Evolutionary conservation across 2,888 invertebrate genomes (phyloP).

Genomic region (Stenurella melanura): DNA sequence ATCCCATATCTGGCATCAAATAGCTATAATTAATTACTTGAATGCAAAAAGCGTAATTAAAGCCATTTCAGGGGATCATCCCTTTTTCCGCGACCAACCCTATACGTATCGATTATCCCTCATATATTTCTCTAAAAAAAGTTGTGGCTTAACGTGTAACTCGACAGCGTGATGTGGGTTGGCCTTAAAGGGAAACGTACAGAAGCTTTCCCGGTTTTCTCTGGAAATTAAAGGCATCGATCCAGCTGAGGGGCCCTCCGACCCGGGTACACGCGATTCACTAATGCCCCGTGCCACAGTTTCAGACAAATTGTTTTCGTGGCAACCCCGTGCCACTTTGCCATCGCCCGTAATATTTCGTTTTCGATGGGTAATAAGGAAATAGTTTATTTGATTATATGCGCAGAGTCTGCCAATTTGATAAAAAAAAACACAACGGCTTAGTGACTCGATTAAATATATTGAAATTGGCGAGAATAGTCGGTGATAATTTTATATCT

Average conservation of each 20-base stretch:
- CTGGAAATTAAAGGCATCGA: conserved; percentile 42
- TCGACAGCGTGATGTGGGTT: conserved; percentile 39
- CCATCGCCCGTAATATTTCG: neutral
- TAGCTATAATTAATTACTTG: neutral
- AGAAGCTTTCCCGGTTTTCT: conserved; percentile 33
- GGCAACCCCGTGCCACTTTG: conserved; percentile 1
- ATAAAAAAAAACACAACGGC: too few species aligned
- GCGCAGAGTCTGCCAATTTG: too few species aligned
- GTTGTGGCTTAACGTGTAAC: conserved; percentile 27
- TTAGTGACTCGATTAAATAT: too few species aligned
- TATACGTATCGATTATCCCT: conserved; percentile 23
- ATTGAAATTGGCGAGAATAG: too few species aligned
- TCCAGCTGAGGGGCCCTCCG: conserved; percentile 27
- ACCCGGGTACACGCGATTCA: neutral
- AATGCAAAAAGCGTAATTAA: conserved; percentile 32
- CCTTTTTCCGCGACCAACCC: conserved; percentile 6
- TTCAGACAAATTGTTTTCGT: conserved; percentile 27
- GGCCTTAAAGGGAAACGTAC: conserved; percentile 46
- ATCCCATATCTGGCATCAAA: neutral
- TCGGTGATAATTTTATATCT: too few species aligned
- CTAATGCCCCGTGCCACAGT: conserved; percentile 12
- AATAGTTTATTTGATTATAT: neutral
- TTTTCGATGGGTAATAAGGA: neutral
- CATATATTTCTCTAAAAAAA: conserved; percentile 27
- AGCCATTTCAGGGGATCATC: neutral